Conservation (phyloP, 2,888 invertebrate species). For the Cyclophora albipunctata region DNA sequence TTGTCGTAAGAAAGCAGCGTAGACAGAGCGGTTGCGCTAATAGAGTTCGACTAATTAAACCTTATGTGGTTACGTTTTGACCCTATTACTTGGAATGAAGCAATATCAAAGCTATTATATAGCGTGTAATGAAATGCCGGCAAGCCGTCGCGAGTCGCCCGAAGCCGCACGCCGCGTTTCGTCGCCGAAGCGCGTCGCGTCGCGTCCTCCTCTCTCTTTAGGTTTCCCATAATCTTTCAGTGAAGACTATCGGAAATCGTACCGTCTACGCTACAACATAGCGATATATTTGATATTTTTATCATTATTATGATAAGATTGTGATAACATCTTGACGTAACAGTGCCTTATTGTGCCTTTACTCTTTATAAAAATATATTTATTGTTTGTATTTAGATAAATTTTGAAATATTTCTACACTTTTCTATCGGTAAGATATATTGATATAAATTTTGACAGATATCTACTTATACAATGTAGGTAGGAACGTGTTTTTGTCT, state of each 20-base stretch:
- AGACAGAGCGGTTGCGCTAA: slow-evolving; percentile 6
- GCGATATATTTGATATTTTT: slow-evolving; percentile 38
- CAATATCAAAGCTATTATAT: slow-evolving; percentile 2
- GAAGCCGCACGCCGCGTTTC: slow-evolving; percentile 58
- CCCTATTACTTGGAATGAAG: neutral
- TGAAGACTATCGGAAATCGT: slow-evolving; percentile 61
- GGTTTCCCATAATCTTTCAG: slow-evolving; percentile 59
- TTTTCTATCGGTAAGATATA: slow-evolving; percentile 48
- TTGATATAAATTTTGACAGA: slow-evolving; percentile 52
- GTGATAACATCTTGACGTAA: slow-evolving; percentile 71
- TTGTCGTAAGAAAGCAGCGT: slow-evolving; percentile 1
- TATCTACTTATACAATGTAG: slow-evolving; percentile 52
- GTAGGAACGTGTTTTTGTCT: slow-evolving; percentile 60
- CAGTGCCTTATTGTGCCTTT: slow-evolving; percentile 74
- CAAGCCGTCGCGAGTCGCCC: neutral
- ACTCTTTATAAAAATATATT: slow-evolving; percentile 53
- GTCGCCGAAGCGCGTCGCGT: slow-evolving; percentile 49
- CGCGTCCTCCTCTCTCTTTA: slow-evolving; percentile 43
- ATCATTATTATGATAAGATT: slow-evolving; percentile 59
- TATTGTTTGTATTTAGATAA: slow-evolving; percentile 67
- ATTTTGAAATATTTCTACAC: slow-evolving; percentile 60
- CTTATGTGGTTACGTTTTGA: neutral
- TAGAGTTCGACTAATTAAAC: slow-evolving; percentile 8
- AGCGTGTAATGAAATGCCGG: neutral
- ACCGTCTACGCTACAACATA: slow-evolving; percentile 18